phyloP scores from a whole-genome alignment of 2,113 vertebrate species.

The Cololabis saira region DNA sequence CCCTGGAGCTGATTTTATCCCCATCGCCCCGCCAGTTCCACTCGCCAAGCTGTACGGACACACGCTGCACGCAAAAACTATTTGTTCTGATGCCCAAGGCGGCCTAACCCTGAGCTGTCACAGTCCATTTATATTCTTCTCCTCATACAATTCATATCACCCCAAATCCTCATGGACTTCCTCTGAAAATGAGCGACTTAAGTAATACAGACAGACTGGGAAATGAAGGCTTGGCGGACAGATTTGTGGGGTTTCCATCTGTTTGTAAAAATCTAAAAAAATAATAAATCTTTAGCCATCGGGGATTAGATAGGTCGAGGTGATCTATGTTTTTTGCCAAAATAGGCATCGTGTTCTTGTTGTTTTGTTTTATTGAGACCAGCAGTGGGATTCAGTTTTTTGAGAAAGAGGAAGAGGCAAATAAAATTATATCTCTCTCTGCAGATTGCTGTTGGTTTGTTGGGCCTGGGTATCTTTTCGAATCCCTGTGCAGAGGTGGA shows the following conservation, averaged over 20 bases:
- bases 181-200: constrained; percentile 65
- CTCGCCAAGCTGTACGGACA: constrained; percentile 41
- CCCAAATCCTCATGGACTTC: constrained; percentile 45
- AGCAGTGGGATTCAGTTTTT: constrained; percentile 25
- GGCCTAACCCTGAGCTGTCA: constrained; percentile 44
- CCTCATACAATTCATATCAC: constrained; percentile 49
- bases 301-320: constrained; percentile 21
- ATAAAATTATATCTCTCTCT: constrained; percentile 11
- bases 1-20: constrained; percentile 34
- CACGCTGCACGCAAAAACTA: constrained; percentile 25
- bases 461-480: constrained; percentile 29
- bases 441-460: constrained; percentile 22
- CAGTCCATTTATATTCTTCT: constrained; percentile 52
- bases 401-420: constrained; percentile 7
- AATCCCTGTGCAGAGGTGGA: constrained; percentile 22
- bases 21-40: constrained; percentile 13
- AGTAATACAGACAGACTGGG: constrained; percentile 36
- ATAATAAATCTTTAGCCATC: constrained; percentile 60
- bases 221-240: constrained; percentile 57
- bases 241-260: constrained; percentile 76
- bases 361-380: constrained; percentile 32
- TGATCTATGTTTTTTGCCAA: constrained; percentile 25
- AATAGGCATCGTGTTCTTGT: constrained; percentile 48
- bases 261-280: constrained; percentile 68
- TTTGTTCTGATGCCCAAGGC: constrained; percentile 53